Percentiles rank a stretch among this genome's conserved stretches.
These are phyloP conservation scores for Callosobruchus maculatus DNA, from an alignment of 2,888 invertebrate species.

Conservation along the genomic window DNA sequence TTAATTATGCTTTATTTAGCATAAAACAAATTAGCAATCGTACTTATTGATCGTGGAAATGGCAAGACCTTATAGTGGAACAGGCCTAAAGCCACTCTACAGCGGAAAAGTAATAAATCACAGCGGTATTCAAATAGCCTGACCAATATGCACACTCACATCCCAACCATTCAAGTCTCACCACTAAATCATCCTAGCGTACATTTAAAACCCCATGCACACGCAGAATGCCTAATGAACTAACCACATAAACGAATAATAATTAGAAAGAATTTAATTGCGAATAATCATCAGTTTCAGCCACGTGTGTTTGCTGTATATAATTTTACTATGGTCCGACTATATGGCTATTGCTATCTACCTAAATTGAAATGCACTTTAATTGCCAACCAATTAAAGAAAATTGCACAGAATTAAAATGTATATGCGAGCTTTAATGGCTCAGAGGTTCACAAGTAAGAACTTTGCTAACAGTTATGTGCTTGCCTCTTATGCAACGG, in stretches of 20 bases:
- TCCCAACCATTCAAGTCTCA: background rate
- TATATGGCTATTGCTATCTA: background rate
- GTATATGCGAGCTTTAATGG: background rate
- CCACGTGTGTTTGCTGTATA: background rate
- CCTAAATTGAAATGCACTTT: background rate
- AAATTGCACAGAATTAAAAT: background rate
- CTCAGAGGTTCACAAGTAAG: background rate
- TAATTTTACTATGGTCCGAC: background rate
- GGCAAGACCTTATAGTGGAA: too few species aligned
- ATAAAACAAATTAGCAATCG: too few species aligned
- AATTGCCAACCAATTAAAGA: background rate
- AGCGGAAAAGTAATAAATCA: background rate
- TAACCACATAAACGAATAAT: background rate
- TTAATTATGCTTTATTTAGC: too few species aligned
- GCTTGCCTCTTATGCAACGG: background rate
- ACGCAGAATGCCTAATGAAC: background rate
- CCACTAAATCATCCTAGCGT: background rate
- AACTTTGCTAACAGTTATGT: background rate
- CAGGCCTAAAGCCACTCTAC: too few species aligned
- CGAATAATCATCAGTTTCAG: background rate
- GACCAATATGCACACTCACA: background rate
- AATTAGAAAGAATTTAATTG: background rate
- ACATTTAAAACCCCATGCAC: background rate
- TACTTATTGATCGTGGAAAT: too few species aligned
- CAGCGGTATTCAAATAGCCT: background rate